Percentiles rank a stretch among this genome's conserved stretches.
These are phyloP conservation scores for Psilanteris sp. DNA, from an alignment of 1,140 invertebrate species.

Conservation along the genomic window DNA sequence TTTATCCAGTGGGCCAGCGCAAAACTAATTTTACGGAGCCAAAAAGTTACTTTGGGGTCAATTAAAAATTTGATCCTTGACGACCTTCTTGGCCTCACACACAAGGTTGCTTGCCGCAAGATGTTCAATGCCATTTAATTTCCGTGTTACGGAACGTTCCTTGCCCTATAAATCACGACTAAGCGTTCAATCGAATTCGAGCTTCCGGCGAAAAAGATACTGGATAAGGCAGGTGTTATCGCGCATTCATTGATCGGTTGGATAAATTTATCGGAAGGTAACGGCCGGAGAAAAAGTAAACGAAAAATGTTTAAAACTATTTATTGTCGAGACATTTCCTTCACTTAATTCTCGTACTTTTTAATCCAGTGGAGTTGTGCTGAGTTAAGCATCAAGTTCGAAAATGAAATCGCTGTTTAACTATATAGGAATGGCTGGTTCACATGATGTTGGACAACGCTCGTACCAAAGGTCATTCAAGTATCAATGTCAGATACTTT, in stretches of 20 bases:
- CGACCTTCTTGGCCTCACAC: constrained; percentile 6
- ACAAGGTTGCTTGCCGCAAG: constrained; percentile 38
- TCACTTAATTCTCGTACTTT: too few species aligned
- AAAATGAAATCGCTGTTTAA: too few species aligned
- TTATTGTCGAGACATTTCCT: too few species aligned
- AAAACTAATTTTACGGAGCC: constrained; percentile 16
- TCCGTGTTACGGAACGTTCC: constrained; percentile 53
- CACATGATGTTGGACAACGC: not conserved
- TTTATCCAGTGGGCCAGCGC: not conserved
- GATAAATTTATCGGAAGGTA: constrained; percentile 38
- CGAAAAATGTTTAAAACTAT: too few species aligned
- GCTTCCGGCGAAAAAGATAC: constrained; percentile 62
- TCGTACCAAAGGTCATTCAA: not conserved
- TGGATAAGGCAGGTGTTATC: constrained; percentile 41
- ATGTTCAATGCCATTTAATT: constrained; percentile 61
- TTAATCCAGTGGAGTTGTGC: too few species aligned
- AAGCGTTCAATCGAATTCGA: constrained; percentile 61
- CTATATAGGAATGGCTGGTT: not conserved
- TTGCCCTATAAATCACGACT: constrained; percentile 53
- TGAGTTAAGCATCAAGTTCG: too few species aligned
- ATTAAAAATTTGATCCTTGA: constrained; percentile 49
- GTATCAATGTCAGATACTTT: constrained; percentile 9
- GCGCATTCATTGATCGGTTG: constrained; percentile 38
- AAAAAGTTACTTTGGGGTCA: constrained; percentile 45
- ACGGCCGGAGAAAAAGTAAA: not conserved